Conservation (phyloP, 92 coral and sea anemone species). For the Porites evermanni region DNA sequence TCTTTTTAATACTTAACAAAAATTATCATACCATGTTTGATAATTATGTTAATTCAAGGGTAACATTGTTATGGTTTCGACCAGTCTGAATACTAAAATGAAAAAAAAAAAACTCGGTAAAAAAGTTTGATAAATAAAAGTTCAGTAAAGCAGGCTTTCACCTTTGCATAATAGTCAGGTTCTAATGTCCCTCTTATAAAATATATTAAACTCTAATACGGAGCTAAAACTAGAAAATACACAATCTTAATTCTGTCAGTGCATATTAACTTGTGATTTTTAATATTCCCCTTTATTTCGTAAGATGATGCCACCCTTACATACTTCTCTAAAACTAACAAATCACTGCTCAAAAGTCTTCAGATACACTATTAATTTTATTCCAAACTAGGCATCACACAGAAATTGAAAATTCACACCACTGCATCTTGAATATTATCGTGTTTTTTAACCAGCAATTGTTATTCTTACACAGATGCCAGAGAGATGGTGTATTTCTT, state of each 20-base stretch:
- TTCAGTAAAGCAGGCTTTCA: no score
- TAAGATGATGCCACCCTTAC: neutral
- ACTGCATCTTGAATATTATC: neutral
- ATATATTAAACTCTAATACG: neutral
- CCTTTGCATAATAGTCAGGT: neutral
- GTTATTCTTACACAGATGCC: conserved; percentile 17
- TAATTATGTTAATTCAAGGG: neutral
- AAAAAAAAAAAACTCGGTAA: no score
- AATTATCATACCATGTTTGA: neutral
- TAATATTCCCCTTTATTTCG: neutral
- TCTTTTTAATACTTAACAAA: no score
- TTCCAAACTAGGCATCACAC: neutral
- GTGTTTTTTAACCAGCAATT: conserved; percentile 4
- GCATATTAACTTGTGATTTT: neutral
- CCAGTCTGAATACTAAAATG: neutral
- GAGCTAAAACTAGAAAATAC: neutral
- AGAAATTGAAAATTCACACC: neutral
- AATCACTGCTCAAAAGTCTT: neutral
- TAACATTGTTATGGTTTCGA: neutral
- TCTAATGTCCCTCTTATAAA: no score
- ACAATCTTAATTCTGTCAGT: neutral
- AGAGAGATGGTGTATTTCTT: neutral
- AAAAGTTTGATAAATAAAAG: neutral
- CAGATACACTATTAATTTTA: neutral
- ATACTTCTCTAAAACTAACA: neutral